Evolutionary conservation across 2,113 vertebrate genomes (phyloP).

Genomic region (Labeo rohita): DNA sequence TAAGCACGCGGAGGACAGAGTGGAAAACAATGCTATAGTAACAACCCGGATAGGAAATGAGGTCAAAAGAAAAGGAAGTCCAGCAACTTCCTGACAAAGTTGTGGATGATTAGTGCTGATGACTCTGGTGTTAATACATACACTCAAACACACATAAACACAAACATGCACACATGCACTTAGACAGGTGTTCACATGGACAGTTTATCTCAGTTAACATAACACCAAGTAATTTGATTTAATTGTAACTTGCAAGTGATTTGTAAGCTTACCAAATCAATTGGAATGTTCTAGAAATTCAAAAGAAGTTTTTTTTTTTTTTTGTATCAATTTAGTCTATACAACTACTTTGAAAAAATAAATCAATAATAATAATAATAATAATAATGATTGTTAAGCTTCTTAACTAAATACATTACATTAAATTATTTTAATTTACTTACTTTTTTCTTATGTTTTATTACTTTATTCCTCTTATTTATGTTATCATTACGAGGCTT

Average conservation of each 20-base stretch:
- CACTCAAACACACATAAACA: slow-evolving; percentile 6
- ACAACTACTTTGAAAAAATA: too few relatives aligned
- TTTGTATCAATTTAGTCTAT: too few relatives aligned
- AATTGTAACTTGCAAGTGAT: not conserved
- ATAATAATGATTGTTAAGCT: too few relatives aligned
- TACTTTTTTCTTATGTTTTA: too few relatives aligned
- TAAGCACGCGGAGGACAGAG: slow-evolving; percentile 69
- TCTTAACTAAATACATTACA: too few relatives aligned
- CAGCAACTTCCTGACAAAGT: slow-evolving; percentile 69
- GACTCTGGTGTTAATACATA: slow-evolving; percentile 49
- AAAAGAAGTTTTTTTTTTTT: too few relatives aligned
- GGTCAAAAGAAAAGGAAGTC: slow-evolving; percentile 77
- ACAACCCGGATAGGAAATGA: slow-evolving; percentile 72
- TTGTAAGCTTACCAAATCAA: not conserved
- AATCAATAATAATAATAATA: too few relatives aligned
- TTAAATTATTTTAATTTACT: too few relatives aligned
- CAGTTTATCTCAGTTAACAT: not conserved
- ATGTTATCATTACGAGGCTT: too few relatives aligned
- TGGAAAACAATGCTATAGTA: slow-evolving; percentile 72
- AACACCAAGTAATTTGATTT: not conserved
- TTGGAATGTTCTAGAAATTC: not conserved
- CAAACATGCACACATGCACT: not conserved
- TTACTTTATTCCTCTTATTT: too few relatives aligned
- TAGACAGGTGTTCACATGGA: slow-evolving; percentile 15
- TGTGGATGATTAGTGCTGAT: slow-evolving; percentile 73